These are phyloP conservation scores for Dugesia japonica DNA, from an alignment of 2,888 invertebrate genomes.

Conservation along the genomic window DNA sequence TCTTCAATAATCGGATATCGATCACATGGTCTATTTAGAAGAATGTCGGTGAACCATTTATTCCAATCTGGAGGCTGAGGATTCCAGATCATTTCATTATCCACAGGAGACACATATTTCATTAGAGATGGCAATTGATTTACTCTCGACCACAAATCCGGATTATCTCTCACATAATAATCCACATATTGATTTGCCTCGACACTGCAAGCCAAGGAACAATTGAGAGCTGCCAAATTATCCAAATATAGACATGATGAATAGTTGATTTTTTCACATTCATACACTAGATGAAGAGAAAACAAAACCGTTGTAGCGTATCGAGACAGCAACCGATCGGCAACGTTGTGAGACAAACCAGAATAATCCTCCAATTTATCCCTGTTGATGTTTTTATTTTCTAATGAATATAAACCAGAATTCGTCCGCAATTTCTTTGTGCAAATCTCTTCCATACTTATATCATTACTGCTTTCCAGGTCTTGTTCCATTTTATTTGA, in stretches of 20 bases:
- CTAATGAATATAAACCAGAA: not conserved
- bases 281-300: conserved; percentile 2
- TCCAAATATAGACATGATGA: not conserved
- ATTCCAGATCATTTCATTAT: not conserved
- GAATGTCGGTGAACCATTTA: not conserved
- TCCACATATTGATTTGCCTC: not conserved
- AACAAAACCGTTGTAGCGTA: not conserved
- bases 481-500: not conserved
- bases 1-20: not conserved
- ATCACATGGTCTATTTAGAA: not conserved
- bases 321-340: not conserved
- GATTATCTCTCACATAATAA: not conserved
- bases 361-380: not conserved
- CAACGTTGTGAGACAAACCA: not conserved
- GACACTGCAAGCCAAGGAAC: not conserved
- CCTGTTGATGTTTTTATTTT: not conserved
- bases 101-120: not conserved
- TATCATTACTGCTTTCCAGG: not conserved
- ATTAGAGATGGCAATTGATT: not conserved
- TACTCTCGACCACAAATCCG: not conserved
- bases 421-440: not conserved
- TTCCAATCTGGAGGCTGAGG: not conserved
- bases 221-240: not conserved
- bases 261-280: not conserved
- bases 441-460: not conserved